These are phyloP conservation scores for Drosophila lacteicornis DNA, from an alignment of 1,140 invertebrate species.

Conservation along the genomic window DNA sequence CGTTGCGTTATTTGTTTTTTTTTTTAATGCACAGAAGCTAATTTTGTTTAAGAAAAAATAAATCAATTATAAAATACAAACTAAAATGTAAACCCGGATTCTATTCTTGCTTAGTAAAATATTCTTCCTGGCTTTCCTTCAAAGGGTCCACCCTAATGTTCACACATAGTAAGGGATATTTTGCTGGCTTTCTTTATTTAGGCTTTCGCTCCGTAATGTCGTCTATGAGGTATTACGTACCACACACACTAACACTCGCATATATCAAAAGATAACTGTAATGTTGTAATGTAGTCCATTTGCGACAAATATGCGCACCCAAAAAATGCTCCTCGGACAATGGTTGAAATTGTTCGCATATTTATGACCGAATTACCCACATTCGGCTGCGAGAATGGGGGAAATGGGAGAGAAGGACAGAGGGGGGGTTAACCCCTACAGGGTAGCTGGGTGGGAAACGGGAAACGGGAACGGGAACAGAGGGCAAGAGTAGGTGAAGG, in stretches of 20 bases:
- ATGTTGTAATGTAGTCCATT: conserved; percentile 80
- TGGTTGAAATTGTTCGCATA: conserved; percentile 77
- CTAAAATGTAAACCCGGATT: no score
- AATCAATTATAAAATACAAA: no score
- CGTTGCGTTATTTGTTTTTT: no score
- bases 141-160: conserved; percentile 18
- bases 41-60: no score
- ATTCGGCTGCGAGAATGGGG: conserved; percentile 47
- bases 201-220: conserved; percentile 37
- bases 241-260: conserved; percentile 27
- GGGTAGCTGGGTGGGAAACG: not conserved
- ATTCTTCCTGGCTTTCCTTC: not conserved
- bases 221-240: conserved; percentile 36
- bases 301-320: conserved; percentile 77
- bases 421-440: conserved; percentile 17
- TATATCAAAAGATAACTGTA: conserved; percentile 76
- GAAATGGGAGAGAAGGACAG: not conserved
- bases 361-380: conserved; percentile 82
- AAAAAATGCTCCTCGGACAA: conserved; percentile 76
- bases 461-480: conserved; percentile 8
- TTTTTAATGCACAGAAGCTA: no score
- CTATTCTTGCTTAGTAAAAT: not conserved
- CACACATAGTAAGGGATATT: conserved; percentile 34
- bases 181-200: conserved; percentile 42
- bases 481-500: conserved; percentile 1